Conservation (phyloP, 2,888 invertebrate genomes). For the Sepiola atlantica region DNA sequence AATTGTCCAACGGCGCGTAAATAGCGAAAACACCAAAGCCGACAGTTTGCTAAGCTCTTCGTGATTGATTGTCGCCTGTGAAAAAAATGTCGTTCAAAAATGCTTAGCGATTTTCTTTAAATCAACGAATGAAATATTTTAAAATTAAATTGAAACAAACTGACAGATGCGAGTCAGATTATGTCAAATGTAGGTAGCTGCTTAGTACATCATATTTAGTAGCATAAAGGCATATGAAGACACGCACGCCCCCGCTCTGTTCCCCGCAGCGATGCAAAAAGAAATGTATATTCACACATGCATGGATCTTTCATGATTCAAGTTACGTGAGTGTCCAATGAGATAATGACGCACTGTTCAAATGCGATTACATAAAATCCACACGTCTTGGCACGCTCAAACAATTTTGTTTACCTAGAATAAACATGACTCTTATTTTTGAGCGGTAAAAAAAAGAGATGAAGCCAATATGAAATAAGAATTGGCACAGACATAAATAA, state of each 20-base stretch:
- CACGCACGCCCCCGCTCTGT: not conserved
- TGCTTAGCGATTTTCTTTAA: not conserved
- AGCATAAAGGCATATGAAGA: not conserved
- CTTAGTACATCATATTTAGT: not conserved
- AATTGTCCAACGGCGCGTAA: not conserved
- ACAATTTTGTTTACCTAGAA: not conserved
- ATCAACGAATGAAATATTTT: not conserved
- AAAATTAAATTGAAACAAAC: not conserved
- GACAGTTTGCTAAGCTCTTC: not conserved
- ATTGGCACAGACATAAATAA: not conserved
- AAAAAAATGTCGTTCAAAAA: not conserved
- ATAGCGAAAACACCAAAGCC: not conserved
- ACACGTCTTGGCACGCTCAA: not conserved
- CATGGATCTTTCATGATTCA: not conserved
- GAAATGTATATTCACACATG: not conserved
- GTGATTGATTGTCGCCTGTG: not conserved
- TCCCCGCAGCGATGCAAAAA: too few relatives aligned
- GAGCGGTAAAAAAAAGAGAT: too few relatives aligned
- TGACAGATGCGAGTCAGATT: not conserved
- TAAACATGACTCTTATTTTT: not conserved
- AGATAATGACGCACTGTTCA: not conserved
- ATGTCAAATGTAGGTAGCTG: not conserved
- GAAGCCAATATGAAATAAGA: too few relatives aligned
- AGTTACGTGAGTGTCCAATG: not conserved
- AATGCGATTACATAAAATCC: not conserved